A percentile compares a stretch with the other conserved stretches of the same genome.
phyloP scores from a whole-genome alignment of 2,113 vertebrate species.

The Dermatemys mawii region DNA sequence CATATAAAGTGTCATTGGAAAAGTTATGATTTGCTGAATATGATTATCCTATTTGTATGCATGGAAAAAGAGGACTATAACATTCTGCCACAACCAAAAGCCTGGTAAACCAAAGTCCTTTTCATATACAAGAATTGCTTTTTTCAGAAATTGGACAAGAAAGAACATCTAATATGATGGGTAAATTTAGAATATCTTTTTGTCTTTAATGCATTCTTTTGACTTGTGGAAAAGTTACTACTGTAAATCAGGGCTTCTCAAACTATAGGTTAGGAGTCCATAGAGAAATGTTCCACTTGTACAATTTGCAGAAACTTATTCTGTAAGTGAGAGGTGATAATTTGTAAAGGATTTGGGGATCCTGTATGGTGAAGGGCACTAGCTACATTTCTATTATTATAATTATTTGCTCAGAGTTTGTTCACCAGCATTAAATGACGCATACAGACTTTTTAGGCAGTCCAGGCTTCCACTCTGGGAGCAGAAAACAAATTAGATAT shows the following conservation, averaged over 20 bases:
- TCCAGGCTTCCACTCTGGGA: not conserved
- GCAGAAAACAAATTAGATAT: constrained; percentile 25
- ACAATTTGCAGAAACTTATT: not conserved
- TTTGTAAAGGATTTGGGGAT: not conserved
- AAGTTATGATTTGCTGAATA: no score
- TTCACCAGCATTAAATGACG: not conserved
- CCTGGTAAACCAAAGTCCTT: not conserved
- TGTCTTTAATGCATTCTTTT: not conserved
- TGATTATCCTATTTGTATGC: no score
- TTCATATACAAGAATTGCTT: not conserved
- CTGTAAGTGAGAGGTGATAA: not conserved
- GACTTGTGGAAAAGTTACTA: not conserved
- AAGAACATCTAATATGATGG: not conserved
- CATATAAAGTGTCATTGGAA: no score
- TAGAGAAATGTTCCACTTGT: not conserved
- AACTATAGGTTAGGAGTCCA: rapidly evolving
- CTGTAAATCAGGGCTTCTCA: not conserved
- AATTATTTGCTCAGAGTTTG: not conserved
- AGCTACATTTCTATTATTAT: not conserved
- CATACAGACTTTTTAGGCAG: not conserved
- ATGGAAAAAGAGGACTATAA: no score
- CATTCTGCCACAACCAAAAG: not conserved
- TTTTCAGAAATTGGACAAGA: not conserved
- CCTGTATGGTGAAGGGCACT: not conserved
- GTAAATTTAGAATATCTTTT: rapidly evolving